Base-by-base conservation (phyloP, 2,113 vertebrate genomes). In the Hypomesus transpacificus region DNA sequence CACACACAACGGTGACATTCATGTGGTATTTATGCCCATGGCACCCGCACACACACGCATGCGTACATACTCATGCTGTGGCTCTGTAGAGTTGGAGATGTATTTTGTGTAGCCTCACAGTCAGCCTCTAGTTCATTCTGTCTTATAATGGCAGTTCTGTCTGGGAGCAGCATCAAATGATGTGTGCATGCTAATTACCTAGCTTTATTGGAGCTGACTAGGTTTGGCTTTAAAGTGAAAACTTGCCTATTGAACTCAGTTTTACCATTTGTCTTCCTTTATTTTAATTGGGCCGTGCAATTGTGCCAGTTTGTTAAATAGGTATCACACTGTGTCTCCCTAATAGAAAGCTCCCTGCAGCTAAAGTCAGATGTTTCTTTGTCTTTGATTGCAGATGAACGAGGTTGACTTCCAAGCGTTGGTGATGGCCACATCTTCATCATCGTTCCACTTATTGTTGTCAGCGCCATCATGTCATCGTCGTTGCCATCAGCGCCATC, bases 271-370 rank as follows among this genome's bases (percentile, higher is more conserved):
- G 70, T 85, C 71, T 81, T 81, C 85, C 84, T 67, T 84, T 67
- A 69, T 80, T 81, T 78, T 83, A 86, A 87, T 87, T 84, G 78
- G 85, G 84, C 82, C 75, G 77, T 83, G 76, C 81, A 83, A 87
- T 84, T 86, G 84, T 87, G 85, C 84, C 83, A 80, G 75, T 85
- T 83, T 81, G 80, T 83, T 81, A 84, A 87, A 86, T 82, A 72
- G 73, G 81, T 75, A 83, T 76, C 76, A 11, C 53, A 54, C 53
- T 54, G 14, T 54, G 39, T 39, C 39, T 39, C 9, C 39, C 39
- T 39, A 11, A 39, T 39, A 39, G 39, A 39, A 39, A 39, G 39
- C 39, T 39, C 39, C 39, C 39, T 39, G 39, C 39, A 39, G 39
- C 39, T 39, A 5, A 39, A 39, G 39, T 39, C 39, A 39, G 39